phyloP scores from a whole-genome alignment of 2,113 vertebrate species.

The Brachyhypopomus gauderio region DNA sequence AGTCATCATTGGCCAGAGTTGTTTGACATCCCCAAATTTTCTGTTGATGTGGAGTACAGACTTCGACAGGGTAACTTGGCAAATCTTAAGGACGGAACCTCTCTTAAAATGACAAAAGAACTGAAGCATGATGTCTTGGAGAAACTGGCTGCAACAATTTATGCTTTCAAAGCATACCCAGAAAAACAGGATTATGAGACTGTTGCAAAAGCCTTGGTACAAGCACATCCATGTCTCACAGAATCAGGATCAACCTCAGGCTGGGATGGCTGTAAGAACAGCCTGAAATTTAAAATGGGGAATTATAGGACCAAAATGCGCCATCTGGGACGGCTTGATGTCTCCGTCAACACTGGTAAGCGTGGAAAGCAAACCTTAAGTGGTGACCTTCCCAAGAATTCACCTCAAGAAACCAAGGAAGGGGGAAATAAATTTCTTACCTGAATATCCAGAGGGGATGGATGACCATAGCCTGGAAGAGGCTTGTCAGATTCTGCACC shows the following conservation, averaged over 20 bases:
- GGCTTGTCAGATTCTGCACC: conserved; percentile 28
- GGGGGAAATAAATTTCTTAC: conserved; percentile 49
- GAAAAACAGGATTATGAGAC: conserved; percentile 33
- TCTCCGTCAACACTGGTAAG: conserved; percentile 35
- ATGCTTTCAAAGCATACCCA: conserved; percentile 50
- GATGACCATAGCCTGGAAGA: conserved; percentile 28
- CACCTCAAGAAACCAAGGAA: conserved; percentile 52
- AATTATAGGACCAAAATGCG: conserved; percentile 45
- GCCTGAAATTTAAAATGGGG: conserved; percentile 30
- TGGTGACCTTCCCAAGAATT: conserved; percentile 42
- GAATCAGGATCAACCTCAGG: conserved; percentile 26
- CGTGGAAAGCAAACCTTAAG: conserved; percentile 19
- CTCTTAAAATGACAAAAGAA: conserved; percentile 49
- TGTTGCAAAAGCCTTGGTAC: conserved; percentile 43
- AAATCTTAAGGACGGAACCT: conserved; percentile 38
- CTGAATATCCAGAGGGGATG: conserved; percentile 46
- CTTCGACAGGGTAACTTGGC: conserved; percentile 49
- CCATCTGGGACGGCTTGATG: conserved; percentile 22
- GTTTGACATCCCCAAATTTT: conserved; percentile 51
- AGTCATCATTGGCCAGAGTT: conserved; percentile 43
- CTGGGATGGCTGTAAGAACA: conserved; percentile 36
- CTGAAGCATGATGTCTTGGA: conserved; percentile 56
- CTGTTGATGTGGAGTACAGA: conserved; percentile 49
- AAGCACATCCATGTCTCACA: conserved; percentile 46
- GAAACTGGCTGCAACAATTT: conserved; percentile 48